Evolutionary conservation across 64 coral and sea anemone species (phyloP).

Genomic region (Cladopsammia gracilis): DNA sequence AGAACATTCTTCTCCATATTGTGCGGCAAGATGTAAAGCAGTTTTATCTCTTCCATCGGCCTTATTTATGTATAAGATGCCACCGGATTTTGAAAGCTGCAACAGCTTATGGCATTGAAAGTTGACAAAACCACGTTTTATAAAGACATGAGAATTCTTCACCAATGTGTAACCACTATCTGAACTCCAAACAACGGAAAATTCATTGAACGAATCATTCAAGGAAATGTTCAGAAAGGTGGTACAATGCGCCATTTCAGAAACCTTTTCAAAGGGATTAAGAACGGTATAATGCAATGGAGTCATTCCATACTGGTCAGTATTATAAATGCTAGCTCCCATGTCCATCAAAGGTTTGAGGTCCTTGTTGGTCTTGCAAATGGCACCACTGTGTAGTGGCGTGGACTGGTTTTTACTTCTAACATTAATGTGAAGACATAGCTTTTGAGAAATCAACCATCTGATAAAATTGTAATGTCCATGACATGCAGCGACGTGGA

Average conservation of each 20-base stretch:
- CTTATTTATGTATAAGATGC: neutral
- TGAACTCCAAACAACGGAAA: neutral
- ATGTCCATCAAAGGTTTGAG: neutral
- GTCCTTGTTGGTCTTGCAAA: conserved; percentile 23
- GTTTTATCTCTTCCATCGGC: neutral
- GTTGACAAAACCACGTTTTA: neutral
- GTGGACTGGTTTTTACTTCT: conserved; percentile 52
- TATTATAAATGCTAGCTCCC: neutral
- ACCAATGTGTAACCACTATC: neutral
- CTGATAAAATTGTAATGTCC: conserved; percentile 26
- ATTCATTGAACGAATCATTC: too few species aligned
- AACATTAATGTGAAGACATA: neutral
- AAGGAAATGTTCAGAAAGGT: too few species aligned
- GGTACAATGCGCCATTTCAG: too few species aligned
- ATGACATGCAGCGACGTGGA: conserved; percentile 69
- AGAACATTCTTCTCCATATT: conserved; percentile 23
- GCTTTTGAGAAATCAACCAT: conserved; percentile 23
- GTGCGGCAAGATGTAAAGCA: conserved; percentile 51
- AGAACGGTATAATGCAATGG: too few species aligned
- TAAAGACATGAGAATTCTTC: neutral
- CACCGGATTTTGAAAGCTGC: neutral
- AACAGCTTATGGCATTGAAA: neutral
- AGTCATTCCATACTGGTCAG: conserved; percentile 37
- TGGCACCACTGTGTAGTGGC: conserved; percentile 24
- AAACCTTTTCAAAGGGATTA: too few species aligned